These are phyloP conservation scores for Mythimna pallens DNA, from an alignment of 2,888 invertebrate species.

Conservation along the genomic window DNA sequence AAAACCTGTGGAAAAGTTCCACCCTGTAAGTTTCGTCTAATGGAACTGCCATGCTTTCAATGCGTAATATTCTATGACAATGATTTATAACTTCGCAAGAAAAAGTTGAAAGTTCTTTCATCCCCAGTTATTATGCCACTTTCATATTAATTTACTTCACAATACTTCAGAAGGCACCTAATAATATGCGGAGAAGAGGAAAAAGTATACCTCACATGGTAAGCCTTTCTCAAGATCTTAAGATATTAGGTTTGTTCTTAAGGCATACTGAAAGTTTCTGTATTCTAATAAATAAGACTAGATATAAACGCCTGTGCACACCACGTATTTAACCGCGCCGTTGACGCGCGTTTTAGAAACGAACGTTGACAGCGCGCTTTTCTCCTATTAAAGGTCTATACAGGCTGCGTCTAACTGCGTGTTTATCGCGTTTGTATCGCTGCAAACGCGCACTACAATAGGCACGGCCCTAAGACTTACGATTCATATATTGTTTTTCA, in stretches of 20 bases:
- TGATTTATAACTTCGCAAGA: slow-evolving; percentile 28
- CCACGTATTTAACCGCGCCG: too few relatives aligned
- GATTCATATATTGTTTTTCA: too few relatives aligned
- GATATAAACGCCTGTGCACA: too few relatives aligned
- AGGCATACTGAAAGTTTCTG: too few relatives aligned
- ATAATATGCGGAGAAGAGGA: not conserved
- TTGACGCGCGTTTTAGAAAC: too few relatives aligned
- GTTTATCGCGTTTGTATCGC: too few relatives aligned
- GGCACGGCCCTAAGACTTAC: too few relatives aligned
- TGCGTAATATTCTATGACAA: slow-evolving; percentile 13
- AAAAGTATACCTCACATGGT: slow-evolving; percentile 9
- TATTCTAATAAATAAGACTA: too few relatives aligned
- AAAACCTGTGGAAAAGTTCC: not conserved
- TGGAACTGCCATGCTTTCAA: not conserved
- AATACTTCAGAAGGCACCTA: slow-evolving; percentile 1
- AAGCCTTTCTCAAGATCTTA: not conserved
- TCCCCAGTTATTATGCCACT: slow-evolving; percentile 12
- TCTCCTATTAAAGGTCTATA: too few relatives aligned
- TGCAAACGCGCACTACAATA: too few relatives aligned
- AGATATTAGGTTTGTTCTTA: not conserved
- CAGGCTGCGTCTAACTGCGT: too few relatives aligned
- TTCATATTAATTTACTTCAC: slow-evolving; percentile 31
- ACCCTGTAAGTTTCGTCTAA: not conserved
- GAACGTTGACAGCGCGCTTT: too few relatives aligned
- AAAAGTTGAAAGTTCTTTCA: slow-evolving; percentile 20